phyloP scores from a whole-genome alignment of 2,888 invertebrate genomes.

The Amphimallon solstitiale region DNA sequence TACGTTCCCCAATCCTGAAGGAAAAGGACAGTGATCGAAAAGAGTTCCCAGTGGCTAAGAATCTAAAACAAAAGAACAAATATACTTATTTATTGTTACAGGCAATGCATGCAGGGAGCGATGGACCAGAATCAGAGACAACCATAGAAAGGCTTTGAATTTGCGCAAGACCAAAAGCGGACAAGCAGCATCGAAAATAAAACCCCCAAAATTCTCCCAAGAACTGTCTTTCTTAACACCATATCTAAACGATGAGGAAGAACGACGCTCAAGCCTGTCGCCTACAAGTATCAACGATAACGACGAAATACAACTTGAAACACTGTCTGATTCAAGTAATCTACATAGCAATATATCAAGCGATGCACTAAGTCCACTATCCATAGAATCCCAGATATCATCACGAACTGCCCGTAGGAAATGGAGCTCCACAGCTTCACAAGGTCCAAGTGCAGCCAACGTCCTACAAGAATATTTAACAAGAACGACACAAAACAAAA shows the following conservation, averaged over 20 bases:
- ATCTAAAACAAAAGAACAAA: slow-evolving; percentile 45
- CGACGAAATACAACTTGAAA: slow-evolving; percentile 12
- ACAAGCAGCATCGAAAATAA: slow-evolving; percentile 25
- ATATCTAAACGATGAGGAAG: slow-evolving; percentile 18
- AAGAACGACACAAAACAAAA: slow-evolving; percentile 23
- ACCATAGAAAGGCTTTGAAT: slow-evolving; percentile 29
- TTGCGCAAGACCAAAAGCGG: slow-evolving; percentile 22
- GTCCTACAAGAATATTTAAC: slow-evolving; percentile 27
- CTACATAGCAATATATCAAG: slow-evolving; percentile 8
- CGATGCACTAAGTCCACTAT: not conserved
- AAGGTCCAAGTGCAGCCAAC: slow-evolving; percentile 25
- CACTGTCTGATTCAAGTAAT: too few relatives aligned
- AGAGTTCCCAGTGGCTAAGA: slow-evolving; percentile 48
- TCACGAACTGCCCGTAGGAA: not conserved
- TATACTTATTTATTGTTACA: slow-evolving; percentile 10
- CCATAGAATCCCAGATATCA: slow-evolving; percentile 1
- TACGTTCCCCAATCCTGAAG: slow-evolving; percentile 45
- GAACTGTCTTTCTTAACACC: slow-evolving; percentile 18
- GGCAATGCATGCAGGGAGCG: slow-evolving; percentile 25
- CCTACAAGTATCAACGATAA: slow-evolving; percentile 14
- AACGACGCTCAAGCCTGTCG: slow-evolving; percentile 9
- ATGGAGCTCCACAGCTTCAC: slow-evolving; percentile 9
- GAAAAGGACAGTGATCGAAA: slow-evolving; percentile 46
- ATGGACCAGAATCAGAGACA: slow-evolving; percentile 18
- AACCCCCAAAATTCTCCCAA: slow-evolving; percentile 7